A percentile compares a stretch with the other conserved stretches of the same genome.
Evolutionary conservation across 2,888 invertebrate genomes (phyloP).

Genomic region (Iphiclides podalirius): DNA sequence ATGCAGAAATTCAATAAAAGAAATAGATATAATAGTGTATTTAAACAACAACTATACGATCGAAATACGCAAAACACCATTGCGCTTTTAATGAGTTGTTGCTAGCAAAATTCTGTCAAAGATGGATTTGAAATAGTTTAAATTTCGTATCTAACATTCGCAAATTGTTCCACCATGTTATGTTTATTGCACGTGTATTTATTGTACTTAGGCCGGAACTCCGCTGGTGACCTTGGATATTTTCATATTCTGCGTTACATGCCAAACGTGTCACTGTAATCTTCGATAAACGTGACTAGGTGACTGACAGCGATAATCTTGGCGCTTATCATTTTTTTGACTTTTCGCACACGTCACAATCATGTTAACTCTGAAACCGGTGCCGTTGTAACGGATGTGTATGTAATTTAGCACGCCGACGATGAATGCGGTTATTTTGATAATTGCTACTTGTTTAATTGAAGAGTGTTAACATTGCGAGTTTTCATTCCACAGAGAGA

Average conservation of each 20-base stretch:
- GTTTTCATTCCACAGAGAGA: too few relatives aligned
- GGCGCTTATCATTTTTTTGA: constrained; percentile 30
- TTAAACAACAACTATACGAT: too few relatives aligned
- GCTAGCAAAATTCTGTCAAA: too few relatives aligned
- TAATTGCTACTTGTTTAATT: background rate
- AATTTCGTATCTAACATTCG: too few relatives aligned
- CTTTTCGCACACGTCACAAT: constrained; percentile 11
- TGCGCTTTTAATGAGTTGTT: too few relatives aligned
- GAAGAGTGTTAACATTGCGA: background rate
- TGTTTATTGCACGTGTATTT: too few relatives aligned
- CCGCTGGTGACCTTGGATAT: constrained; percentile 36
- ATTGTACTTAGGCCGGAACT: background rate
- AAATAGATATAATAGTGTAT: too few relatives aligned
- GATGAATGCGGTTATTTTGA: background rate
- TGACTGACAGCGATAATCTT: constrained; percentile 42
- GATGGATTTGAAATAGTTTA: too few relatives aligned
- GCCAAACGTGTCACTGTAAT: constrained; percentile 41
- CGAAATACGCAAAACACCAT: too few relatives aligned
- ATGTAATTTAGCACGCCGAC: background rate
- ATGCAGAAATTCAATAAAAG: too few relatives aligned
- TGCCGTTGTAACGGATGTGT: constrained; percentile 2
- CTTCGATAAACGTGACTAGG: constrained; percentile 40
- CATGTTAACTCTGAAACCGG: background rate
- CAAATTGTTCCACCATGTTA: too few relatives aligned
- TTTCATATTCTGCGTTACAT: constrained; percentile 37